These are phyloP conservation scores for Streptopelia turtur DNA, from an alignment of 2,797 vertebrate species.

Conservation along the genomic window DNA sequence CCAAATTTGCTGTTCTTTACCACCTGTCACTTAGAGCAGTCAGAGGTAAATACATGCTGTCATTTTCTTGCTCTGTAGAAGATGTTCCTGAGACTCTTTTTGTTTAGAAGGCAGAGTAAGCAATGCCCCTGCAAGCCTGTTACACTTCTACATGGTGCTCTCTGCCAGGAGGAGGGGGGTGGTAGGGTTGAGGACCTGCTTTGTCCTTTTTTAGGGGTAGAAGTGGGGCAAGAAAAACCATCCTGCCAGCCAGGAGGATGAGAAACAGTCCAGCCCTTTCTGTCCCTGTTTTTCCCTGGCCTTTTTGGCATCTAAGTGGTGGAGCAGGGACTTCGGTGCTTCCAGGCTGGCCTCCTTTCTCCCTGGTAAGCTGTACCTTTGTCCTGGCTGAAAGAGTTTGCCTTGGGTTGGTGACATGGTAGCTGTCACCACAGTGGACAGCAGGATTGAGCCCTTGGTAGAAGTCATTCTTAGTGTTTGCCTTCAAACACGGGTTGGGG, in stretches of 20 bases:
- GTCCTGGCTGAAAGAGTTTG: neutral
- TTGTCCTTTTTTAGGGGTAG: neutral
- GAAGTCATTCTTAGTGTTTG: neutral
- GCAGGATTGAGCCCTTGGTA: neutral
- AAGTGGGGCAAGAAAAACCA: neutral
- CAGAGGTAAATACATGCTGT: neutral
- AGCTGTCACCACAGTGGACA: neutral
- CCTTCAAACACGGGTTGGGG: neutral
- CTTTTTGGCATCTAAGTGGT: neutral
- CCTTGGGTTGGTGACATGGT: neutral
- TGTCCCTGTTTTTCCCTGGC: neutral
- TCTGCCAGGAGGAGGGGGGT: neutral
- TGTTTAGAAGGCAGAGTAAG: neutral
- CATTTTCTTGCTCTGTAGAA: neutral
- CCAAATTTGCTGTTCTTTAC: neutral
- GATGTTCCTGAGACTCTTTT: neutral
- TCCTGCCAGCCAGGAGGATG: rapidly evolving
- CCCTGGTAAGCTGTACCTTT: neutral
- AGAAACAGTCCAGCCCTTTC: neutral
- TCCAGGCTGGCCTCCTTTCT: neutral
- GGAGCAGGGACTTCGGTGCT: neutral
- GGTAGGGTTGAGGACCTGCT: neutral
- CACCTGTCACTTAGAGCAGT: neutral
- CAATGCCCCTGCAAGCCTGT: neutral
- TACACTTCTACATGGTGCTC: neutral